These are phyloP conservation scores for Drosophila percnosoma DNA, from an alignment of 2,888 invertebrate genomes.

Conservation along the genomic window DNA sequence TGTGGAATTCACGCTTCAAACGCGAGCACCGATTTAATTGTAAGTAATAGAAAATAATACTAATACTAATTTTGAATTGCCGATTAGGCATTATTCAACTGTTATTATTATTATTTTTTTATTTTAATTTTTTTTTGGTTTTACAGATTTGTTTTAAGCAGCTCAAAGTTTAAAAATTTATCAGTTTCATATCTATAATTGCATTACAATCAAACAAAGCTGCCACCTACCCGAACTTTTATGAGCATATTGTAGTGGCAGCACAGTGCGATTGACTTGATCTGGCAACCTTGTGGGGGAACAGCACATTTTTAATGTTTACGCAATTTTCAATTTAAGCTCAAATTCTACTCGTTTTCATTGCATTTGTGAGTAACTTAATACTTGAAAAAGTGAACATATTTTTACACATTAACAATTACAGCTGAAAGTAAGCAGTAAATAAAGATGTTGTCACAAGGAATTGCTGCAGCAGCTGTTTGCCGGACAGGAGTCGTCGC, in stretches of 20 bases:
- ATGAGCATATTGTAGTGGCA: conserved; percentile 25
- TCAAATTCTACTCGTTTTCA: conserved; percentile 1
- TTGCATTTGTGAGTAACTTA: conserved; percentile 38
- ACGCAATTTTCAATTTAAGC: conserved; percentile 78
- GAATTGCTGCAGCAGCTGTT: conserved; percentile 79
- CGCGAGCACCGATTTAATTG: conserved; percentile 75
- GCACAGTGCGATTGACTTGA: not conserved
- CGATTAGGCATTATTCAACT: not conserved
- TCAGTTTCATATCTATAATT: not conserved
- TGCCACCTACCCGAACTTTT: conserved; percentile 13
- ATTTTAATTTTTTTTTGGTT: not conserved
- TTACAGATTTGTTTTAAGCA: not conserved
- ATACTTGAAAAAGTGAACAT: not conserved
- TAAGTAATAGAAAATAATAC: not conserved
- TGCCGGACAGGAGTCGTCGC: conserved; percentile 69
- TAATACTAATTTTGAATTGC: not conserved
- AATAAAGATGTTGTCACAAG: conserved; percentile 71
- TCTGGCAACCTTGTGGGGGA: conserved; percentile 38
- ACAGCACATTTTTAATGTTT: conserved; percentile 81
- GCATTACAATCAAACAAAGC: conserved; percentile 31
- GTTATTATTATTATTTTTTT: not conserved
- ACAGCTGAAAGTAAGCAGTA: conserved; percentile 13
- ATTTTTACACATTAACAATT: conserved; percentile 19
- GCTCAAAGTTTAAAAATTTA: not conserved
- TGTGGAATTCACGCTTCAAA: conserved; percentile 90